phyloP scores from a whole-genome alignment of 2,888 invertebrate genomes.

The Sphaeridia pumilis region DNA sequence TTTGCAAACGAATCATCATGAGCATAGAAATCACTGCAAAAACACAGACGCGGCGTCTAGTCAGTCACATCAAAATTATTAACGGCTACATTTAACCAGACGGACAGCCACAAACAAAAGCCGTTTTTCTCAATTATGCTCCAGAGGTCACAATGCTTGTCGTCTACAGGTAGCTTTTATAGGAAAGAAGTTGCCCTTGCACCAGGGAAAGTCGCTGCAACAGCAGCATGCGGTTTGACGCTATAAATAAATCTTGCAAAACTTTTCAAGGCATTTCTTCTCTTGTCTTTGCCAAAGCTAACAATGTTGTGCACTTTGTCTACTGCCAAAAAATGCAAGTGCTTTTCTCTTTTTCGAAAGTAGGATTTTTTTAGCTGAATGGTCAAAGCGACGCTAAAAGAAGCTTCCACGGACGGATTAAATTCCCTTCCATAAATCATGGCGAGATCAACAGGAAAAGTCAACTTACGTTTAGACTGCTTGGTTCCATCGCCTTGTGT shows the following conservation, averaged over 20 bases:
- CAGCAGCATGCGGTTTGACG: no score
- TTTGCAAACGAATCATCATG: conserved; percentile 64
- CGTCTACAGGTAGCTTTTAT: background rate
- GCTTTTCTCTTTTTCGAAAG: background rate
- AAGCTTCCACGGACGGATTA: no score
- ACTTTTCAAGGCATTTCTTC: no score
- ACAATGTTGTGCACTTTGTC: background rate
- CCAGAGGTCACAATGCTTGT: no score
- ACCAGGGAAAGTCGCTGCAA: no score
- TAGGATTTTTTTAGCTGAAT: no score
- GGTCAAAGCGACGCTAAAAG: no score
- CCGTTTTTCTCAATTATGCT: no score
- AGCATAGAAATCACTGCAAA: conserved; percentile 62
- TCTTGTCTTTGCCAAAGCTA: background rate
- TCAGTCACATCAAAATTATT: background rate
- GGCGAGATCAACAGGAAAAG: background rate
- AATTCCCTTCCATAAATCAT: background rate
- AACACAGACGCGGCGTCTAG: conserved; percentile 15
- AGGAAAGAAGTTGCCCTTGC: background rate
- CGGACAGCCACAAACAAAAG: no score
- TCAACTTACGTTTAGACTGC: background rate
- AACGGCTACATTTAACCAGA: no score
- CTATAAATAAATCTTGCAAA: no score
- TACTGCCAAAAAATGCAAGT: background rate
- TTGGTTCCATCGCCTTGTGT: background rate